A percentile compares a stretch with the other conserved stretches of the same genome.
These are phyloP conservation scores for Brachionus asplanchnoidis DNA, from an alignment of 1,140 invertebrate genomes.

Conservation along the genomic window DNA sequence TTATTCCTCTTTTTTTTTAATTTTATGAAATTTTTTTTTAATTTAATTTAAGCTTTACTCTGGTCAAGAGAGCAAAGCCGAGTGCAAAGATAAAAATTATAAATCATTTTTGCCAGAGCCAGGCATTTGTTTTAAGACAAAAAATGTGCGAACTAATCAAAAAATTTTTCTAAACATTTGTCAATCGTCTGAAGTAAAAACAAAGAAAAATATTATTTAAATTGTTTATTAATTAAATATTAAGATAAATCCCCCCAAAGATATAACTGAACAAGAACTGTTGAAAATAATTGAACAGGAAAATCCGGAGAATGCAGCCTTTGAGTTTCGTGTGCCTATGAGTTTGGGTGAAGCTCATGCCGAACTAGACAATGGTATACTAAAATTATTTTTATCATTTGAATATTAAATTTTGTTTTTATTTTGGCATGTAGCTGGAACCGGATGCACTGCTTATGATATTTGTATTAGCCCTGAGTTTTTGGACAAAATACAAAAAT, in stretches of 20 bases:
- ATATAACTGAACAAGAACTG: conserved; percentile 72
- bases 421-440: conserved; percentile 59
- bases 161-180: conserved; percentile 57
- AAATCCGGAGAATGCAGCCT: conserved; percentile 58
- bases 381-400: neutral
- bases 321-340: conserved; percentile 73
- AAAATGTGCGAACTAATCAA: conserved; percentile 61
- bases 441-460: conserved; percentile 68
- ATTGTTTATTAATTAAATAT: conserved; percentile 48
- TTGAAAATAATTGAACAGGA: conserved; percentile 67
- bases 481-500: conserved; percentile 62
- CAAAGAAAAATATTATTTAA: neutral
- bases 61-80: neutral
- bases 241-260: conserved; percentile 75
- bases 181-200: conserved; percentile 43
- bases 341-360: conserved; percentile 73
- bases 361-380: conserved; percentile 68
- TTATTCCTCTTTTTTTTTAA: neutral
- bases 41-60: neutral
- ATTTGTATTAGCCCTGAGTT: conserved; percentile 71
- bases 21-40: too few relatives aligned
- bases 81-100: neutral
- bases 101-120: conserved; percentile 15
- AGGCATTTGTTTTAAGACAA: conserved; percentile 71
- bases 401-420: conserved; percentile 40